Evolutionary conservation across 1,140 invertebrate genomes (phyloP).

Genomic region (Drosophila sucinea): DNA sequence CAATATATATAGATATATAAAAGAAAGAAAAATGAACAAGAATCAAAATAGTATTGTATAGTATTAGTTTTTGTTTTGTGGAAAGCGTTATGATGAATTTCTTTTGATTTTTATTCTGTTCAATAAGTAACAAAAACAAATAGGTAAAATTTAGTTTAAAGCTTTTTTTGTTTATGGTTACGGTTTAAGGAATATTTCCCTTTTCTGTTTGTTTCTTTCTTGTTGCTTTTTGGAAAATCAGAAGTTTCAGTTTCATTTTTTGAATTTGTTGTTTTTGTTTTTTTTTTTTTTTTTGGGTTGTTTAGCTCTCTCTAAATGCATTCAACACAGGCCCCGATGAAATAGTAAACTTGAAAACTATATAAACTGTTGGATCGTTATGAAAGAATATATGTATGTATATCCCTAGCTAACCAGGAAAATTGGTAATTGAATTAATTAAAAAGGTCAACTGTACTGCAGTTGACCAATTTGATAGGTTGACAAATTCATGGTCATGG

Average conservation of each 20-base stretch:
- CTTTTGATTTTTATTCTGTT: not conserved
- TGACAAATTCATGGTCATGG: too few relatives aligned
- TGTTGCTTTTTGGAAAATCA: not conserved
- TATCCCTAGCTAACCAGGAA: too few relatives aligned
- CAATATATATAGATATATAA: not conserved
- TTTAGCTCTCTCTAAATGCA: not conserved
- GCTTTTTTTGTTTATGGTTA: not conserved
- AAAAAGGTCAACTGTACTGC: too few relatives aligned
- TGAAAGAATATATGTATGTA: too few relatives aligned
- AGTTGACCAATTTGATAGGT: too few relatives aligned
- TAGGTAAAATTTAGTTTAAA: conserved; percentile 7
- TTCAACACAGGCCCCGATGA: not conserved
- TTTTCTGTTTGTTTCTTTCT: not conserved
- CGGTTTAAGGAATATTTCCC: not conserved
- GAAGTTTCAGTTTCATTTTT: not conserved
- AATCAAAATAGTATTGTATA: not conserved
- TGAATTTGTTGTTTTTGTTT: not conserved
- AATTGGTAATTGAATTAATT: too few relatives aligned
- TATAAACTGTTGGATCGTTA: too few relatives aligned
- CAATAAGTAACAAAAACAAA: not conserved
- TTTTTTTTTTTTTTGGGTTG: not conserved
- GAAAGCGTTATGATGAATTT: not conserved
- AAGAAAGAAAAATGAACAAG: not conserved
- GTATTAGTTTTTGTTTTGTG: not conserved
- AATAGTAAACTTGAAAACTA: too few relatives aligned